Base-by-base conservation (phyloP, 2,113 vertebrate species). In the Tachuris rubrigastra region DNA sequence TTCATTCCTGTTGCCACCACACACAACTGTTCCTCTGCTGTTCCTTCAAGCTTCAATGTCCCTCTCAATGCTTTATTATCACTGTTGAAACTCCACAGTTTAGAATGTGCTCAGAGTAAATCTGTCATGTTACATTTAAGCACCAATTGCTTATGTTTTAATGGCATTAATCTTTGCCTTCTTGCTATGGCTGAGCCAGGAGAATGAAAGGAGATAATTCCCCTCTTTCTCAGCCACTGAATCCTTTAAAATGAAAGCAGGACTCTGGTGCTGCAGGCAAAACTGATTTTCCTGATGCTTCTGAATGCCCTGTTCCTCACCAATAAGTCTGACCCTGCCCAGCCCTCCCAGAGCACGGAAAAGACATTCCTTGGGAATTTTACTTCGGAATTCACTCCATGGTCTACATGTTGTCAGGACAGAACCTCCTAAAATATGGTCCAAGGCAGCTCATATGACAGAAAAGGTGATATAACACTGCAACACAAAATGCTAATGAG, bases 131-230 rank as follows among this genome's bases (percentile, higher is more conserved):
- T 95, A 63, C 9, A 10, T 78, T 90, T 91, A 90, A 90, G 52
- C 52, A 83, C 46, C 85, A 65, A 77, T 83, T 94, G 79, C 75
- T 88, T 93, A 42, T 74, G 74, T 82, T 94, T 91, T 85, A 89
- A 82, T 78, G 85, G 85, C 94, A 92, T 96, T 93, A 91, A 96
- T 97, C 93, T 94, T 85, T 71, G 72, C 59, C 58, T 95, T 93
- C 89, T 95, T 93, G 74, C 50, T 88, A 0, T 22, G 42, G 50
- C 77, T 85, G 53, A 89, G 69, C 63, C 46, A 42, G 56, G 68
- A 47, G 52, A 74, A 88, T 52, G 41, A 85, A 87, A 92, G n/a
- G 47, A 95, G 66, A 50, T 75, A 60, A 72, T 69, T 91, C 50
- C 35, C 25, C 24, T 72, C 83, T 80, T 92, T 50, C 44, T 56